Conservation (phyloP, 2,888 invertebrate species). For the Saturnia pavonia region DNA sequence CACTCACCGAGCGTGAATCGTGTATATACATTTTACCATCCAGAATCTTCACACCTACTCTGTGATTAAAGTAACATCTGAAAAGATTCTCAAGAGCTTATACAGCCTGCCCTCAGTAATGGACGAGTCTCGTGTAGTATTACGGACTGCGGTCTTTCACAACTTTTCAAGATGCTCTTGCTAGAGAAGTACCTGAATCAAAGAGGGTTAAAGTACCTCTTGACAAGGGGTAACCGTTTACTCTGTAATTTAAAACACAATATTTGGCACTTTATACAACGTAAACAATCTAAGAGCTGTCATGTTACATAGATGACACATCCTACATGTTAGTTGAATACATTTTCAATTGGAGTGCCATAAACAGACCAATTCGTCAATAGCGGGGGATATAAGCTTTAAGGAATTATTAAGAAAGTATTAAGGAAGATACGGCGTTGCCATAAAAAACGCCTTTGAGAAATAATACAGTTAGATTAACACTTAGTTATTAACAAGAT, state of each 20-base stretch:
- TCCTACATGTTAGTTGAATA: too few species aligned
- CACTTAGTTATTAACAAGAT: background rate
- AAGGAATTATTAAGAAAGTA: too few species aligned
- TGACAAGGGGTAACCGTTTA: background rate
- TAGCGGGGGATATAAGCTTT: too few species aligned
- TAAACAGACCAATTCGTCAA: too few species aligned
- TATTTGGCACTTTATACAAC: background rate
- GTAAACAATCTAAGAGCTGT: too few species aligned
- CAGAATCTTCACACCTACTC: background rate
- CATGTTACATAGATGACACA: too few species aligned
- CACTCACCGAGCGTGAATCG: background rate
- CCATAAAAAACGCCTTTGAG: too few species aligned
- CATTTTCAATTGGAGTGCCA: too few species aligned
- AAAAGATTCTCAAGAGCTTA: slow-evolving; percentile 1
- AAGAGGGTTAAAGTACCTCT: background rate
- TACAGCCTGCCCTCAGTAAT: background rate
- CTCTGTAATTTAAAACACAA: background rate
- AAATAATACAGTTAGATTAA: background rate
- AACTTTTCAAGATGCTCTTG: background rate
- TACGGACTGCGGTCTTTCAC: background rate
- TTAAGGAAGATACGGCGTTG: too few species aligned
- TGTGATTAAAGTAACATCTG: background rate
- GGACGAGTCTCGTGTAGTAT: background rate
- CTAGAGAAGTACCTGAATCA: background rate
- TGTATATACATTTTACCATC: background rate